phyloP scores from a whole-genome alignment of 2,797 vertebrate species.

The Sardinella longiceps region DNA sequence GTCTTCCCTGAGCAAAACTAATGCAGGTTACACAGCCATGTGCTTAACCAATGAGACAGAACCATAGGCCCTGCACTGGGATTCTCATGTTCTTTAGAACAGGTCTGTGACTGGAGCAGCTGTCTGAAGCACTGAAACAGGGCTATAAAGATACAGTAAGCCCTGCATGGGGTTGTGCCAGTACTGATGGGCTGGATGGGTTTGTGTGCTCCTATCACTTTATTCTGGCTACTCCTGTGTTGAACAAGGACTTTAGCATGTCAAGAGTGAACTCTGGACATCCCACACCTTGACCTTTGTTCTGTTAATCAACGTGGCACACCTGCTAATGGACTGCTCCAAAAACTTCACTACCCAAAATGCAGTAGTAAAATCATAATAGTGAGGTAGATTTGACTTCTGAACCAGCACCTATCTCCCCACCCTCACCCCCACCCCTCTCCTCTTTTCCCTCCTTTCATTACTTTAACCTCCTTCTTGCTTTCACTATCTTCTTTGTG shows the following conservation, averaged over 20 bases:
- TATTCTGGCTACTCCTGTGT: not conserved
- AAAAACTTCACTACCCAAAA: constrained; percentile 78
- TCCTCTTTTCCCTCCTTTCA: not conserved
- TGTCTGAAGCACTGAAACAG: not conserved
- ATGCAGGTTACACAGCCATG: not conserved
- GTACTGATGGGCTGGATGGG: not conserved
- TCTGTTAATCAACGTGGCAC: constrained; percentile 72
- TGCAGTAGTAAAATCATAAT: constrained; percentile 79
- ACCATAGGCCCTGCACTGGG: not conserved
- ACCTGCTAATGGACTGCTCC: constrained; percentile 83
- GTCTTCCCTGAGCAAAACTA: not conserved
- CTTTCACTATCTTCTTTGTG: constrained; percentile 79
- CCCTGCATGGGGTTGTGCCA: not conserved
- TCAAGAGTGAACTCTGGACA: not conserved
- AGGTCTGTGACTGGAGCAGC: not conserved
- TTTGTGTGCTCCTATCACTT: not conserved
- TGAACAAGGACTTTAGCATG: too few species aligned
- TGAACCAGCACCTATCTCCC: constrained; percentile 62
- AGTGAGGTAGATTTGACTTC: constrained; percentile 79
- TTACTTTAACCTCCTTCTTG: constrained; percentile 48
- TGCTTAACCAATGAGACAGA: not conserved
- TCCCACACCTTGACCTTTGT: not conserved
- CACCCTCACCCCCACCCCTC: constrained; percentile 37
- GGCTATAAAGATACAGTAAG: not conserved
- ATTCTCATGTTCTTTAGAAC: not conserved